phyloP scores from a whole-genome alignment of 2,113 vertebrate species.

The Anolis sagrei region DNA sequence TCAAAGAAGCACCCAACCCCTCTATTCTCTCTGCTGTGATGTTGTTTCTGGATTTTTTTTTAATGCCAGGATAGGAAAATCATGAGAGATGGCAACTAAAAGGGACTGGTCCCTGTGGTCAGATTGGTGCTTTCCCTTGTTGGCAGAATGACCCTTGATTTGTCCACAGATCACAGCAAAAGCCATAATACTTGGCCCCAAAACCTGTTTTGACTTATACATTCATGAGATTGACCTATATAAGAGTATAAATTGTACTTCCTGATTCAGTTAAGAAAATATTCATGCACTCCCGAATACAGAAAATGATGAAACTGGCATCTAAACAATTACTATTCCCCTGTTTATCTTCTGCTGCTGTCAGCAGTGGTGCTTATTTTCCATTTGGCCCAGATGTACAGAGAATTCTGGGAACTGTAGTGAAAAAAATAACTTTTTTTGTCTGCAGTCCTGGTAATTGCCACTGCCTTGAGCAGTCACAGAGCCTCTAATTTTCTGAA shows the following conservation, averaged over 20 bases:
- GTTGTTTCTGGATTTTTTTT: too few relatives aligned
- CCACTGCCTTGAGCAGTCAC: slow-evolving; percentile 50
- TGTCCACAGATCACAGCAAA: too few relatives aligned
- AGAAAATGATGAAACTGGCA: background rate
- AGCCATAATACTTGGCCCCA: too few relatives aligned
- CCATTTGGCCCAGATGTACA: background rate
- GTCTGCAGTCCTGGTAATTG: slow-evolving; percentile 17
- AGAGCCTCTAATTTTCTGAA: slow-evolving; percentile 51
- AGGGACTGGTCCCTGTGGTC: too few relatives aligned
- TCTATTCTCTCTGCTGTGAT: too few relatives aligned
- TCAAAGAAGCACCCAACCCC: too few relatives aligned
- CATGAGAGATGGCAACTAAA: too few relatives aligned
- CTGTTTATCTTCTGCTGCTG: background rate
- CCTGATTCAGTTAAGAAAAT: background rate
- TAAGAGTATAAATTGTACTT: background rate
- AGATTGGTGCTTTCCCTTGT: too few relatives aligned
- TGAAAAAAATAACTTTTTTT: background rate
- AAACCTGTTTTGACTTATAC: too few relatives aligned
- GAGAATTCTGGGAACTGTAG: background rate
- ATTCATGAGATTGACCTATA: too few relatives aligned
- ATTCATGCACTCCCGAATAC: background rate
- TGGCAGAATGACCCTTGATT: too few relatives aligned
- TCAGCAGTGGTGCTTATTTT: background rate
- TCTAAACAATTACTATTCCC: background rate
- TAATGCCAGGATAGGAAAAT: too few relatives aligned